These are phyloP conservation scores for Okamejei kenojei DNA, from an alignment of 2,797 vertebrate genomes.

Conservation along the genomic window DNA sequence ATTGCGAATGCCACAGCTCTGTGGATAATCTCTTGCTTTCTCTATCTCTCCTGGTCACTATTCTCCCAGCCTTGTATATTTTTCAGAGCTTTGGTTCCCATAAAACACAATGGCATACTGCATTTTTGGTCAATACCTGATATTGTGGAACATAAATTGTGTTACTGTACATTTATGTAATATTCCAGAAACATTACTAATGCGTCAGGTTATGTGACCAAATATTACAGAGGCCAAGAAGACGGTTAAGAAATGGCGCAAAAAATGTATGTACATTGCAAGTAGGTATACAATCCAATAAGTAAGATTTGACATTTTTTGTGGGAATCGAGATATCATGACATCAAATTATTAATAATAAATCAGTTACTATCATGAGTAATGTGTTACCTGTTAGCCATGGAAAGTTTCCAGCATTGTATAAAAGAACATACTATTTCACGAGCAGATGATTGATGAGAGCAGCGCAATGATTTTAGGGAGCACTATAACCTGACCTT, in stretches of 20 bases:
- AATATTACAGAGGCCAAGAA: not conserved
- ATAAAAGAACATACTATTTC: not conserved
- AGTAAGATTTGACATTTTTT: not conserved
- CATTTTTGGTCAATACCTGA: too few species aligned
- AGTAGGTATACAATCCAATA: not conserved
- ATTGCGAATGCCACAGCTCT: too few species aligned
- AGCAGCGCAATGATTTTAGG: not conserved
- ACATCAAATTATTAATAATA: not conserved
- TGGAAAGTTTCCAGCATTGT: not conserved
- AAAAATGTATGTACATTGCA: not conserved
- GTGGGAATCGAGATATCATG: not conserved
- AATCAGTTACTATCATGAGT: not conserved
- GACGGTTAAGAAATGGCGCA: not conserved
- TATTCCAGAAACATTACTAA: too few species aligned
- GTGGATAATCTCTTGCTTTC: too few species aligned
- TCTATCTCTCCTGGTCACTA: too few species aligned
- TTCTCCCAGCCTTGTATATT: too few species aligned
- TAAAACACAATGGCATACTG: too few species aligned
- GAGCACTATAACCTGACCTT: not conserved
- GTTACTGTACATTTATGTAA: too few species aligned
- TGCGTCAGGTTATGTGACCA: not conserved
- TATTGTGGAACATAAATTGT: too few species aligned
- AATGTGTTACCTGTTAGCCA: not conserved
- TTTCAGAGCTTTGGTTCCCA: too few species aligned
- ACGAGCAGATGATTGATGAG: not conserved